Conservation (phyloP, 2,888 invertebrate species). For the Megaustenia siamemsis region DNA sequence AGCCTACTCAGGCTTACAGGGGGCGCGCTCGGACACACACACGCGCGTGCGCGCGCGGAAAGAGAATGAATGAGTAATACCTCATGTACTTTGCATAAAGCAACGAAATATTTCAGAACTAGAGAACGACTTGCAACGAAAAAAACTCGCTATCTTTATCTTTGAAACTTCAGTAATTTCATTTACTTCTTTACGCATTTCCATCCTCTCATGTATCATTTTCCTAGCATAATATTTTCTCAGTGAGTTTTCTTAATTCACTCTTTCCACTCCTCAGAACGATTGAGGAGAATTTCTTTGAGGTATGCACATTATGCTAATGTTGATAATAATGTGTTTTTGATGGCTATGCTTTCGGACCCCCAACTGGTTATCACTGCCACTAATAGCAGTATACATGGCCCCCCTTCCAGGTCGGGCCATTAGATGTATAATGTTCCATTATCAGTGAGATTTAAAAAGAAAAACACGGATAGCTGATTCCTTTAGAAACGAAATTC, state of each 20-base stretch:
- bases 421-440: constrained; percentile 25
- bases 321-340: constrained; percentile 36
- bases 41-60: no score
- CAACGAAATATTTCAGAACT: no score
- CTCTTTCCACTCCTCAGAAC: not conserved
- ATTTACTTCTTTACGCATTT: not conserved
- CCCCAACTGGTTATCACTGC: not conserved
- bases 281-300: constrained; percentile 18
- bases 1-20: no score
- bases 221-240: not conserved
- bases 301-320: constrained; percentile 40
- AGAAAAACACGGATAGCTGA: not conserved
- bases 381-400: constrained; percentile 13
- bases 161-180: no score
- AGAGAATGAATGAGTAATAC: no score
- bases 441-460: not conserved
- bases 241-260: not conserved
- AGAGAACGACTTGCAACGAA: no score
- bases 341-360: constrained; percentile 28
- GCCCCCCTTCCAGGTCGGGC: constrained; percentile 1
- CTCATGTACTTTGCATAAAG: no score
- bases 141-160: no score
- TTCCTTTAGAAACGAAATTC: not conserved
- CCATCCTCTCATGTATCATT: not conserved
- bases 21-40: no score